A percentile compares a stretch with the other conserved stretches of the same genome.
These are phyloP conservation scores for Enteromius paludinosus DNA, from an alignment of 2,797 vertebrate species.

Conservation along the genomic window DNA sequence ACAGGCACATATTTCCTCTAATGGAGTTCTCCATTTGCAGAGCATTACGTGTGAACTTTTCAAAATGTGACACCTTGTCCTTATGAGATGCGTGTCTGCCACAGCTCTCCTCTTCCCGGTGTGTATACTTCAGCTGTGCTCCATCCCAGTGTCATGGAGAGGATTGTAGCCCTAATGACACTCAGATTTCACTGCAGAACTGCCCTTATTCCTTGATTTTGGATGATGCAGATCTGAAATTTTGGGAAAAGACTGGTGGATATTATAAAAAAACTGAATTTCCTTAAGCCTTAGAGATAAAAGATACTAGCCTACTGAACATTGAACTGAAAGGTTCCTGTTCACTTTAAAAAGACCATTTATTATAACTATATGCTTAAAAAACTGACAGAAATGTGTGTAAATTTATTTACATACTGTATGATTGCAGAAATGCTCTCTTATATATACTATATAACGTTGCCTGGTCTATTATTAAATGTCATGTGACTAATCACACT, in stretches of 20 bases:
- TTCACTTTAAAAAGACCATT: neutral
- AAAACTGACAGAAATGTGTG: neutral
- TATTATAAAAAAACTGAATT: neutral
- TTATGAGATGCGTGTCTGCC: conserved; percentile 12
- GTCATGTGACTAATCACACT: neutral
- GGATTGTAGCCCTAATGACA: conserved; percentile 22
- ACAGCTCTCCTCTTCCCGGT: conserved; percentile 18
- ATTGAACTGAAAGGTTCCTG: neutral
- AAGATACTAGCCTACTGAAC: neutral
- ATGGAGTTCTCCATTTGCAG: conserved; percentile 49
- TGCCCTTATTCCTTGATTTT: neutral
- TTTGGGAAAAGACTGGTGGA: neutral
- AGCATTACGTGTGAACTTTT: conserved; percentile 40
- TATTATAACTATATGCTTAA: neutral
- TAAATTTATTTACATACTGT: neutral
- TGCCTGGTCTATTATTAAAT: neutral
- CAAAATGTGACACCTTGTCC: conserved; percentile 19
- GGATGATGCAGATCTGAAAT: neutral
- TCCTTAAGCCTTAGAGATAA: neutral
- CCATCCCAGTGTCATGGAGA: conserved; percentile 15
- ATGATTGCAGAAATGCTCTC: neutral
- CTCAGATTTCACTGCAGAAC: neutral
- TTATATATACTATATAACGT: neutral
- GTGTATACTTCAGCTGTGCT: conserved; percentile 28
- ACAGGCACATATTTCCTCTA: conserved; percentile 34